Evolutionary conservation across 1,140 invertebrate genomes (phyloP), one percentile per base, ranked within the genome.

Genomic region (Frieseomelitta varia): DNA sequence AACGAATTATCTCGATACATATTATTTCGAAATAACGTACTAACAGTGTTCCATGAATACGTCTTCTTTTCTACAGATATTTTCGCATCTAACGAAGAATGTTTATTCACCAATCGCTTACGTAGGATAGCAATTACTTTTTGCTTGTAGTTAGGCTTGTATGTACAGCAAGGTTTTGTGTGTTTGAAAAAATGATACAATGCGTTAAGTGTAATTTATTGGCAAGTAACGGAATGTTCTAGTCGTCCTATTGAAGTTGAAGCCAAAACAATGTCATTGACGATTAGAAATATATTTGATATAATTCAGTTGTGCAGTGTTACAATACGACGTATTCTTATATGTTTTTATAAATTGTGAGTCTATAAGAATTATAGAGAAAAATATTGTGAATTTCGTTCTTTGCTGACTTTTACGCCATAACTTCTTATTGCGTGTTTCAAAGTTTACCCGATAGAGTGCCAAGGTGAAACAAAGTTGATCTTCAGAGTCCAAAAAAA

Each of bases 31-130:
- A 61, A 61, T 24, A n/a, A 61, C 58, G 19, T 61, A n/a, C 27
- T 11, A 11, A 69, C 2, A 14, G 15, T 21, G 2, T 51, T 27
- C 1, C 17, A 1, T 21, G 27, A 67, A 55, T 3, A 4, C 1
- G 30, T 61, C 17, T 27, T 17, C 12, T 81, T 53, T 74, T 65
- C n/a, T 81, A 27, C 15, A 14, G 0, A n/a, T 56, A 21, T 4
- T 61, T 63, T 34, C 27, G 19, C 4, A 14, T 71, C 8, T 17
- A 51, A 11, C 10, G 19, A 69, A 21, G 1, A 71, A 51, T 4
- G n/a, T 65, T 81, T 81, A 65, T 56, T 81, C 30, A 24, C 0
- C 2, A 4, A 73, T 30, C 17, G 30, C 56, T 79, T 72, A 79
- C 27, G 30, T 72, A 79, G 79, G 21, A 27, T 27, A 63, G 11